Base-by-base conservation (phyloP, 1,140 invertebrate species). In the Papilio polyxenes region DNA sequence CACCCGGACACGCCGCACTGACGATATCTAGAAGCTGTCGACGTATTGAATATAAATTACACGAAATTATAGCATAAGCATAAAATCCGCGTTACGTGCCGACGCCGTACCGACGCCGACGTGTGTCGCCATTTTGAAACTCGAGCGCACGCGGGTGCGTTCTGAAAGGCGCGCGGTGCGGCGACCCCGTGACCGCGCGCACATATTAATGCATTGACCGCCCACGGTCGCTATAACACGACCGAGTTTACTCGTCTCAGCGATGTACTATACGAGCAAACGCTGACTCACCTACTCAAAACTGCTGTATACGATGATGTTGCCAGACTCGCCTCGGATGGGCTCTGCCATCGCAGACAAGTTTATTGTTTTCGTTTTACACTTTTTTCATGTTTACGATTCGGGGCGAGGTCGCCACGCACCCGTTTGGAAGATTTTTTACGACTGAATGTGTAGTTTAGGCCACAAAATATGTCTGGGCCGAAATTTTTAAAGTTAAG, bases 281-380 rank as follows among this genome's bases (percentile, higher is more conserved):
- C 76, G 31, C 76, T 83, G 75, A 81, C 76, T 82, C 20, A 56
- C 49, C 84, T 86, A 78, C 82, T 78, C 78, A 62, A 83, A 82
- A 40, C 82, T 82, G 85, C 62, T 44, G 86, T 62, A 76, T 89
- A 79, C 82, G 81, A 87, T 84, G 81, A 83, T 84, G 85, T 85
- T 74, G 85, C 87, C 88, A 90, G 90, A 89, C 88, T 88, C 81
- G 84, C 81, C 81, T 82, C 83, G 81, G 84, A 74, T 85, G 83
- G 86, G 80, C 81, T 82, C 84, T 37, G 81, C 49, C 85, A 82
- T 85, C 87, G 85, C 87, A 93, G 91, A 93, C 92, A 85, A 88
- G 84, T 92, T 93, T 93, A 94, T 94, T 92, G 92, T 92, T 91
- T 93, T 92, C 89, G 85, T 89, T 92, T 91, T 90, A 90, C 89